phyloP scores from a whole-genome alignment of 2,113 vertebrate genomes.

The Chaenogobius annularis region DNA sequence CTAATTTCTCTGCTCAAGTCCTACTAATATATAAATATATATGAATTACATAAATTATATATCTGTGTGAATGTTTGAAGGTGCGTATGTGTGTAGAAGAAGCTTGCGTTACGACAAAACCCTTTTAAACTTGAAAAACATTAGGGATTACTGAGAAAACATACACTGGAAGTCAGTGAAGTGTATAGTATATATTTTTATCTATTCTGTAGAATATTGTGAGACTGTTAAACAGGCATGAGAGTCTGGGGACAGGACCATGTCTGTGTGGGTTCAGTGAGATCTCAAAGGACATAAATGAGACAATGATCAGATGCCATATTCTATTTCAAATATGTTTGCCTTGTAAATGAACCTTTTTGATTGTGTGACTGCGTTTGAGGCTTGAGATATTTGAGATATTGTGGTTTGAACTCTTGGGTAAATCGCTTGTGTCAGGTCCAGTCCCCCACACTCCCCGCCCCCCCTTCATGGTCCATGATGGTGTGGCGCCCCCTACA shows the following conservation, averaged over 20 bases:
- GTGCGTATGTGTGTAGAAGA: slow-evolving; percentile 47
- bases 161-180: slow-evolving; percentile 76
- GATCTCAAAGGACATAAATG: slow-evolving; percentile 44
- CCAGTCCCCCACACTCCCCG: slow-evolving; percentile 19
- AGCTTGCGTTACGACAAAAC: slow-evolving; percentile 59
- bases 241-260: slow-evolving; percentile 27
- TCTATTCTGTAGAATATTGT: slow-evolving; percentile 69
- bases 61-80: slow-evolving; percentile 2
- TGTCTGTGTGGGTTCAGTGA: slow-evolving; percentile 32
- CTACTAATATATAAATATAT: slow-evolving; percentile 54
- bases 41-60: slow-evolving; percentile 30
- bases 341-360: slow-evolving; percentile 69
- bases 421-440: slow-evolving; percentile 38
- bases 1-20: slow-evolving; percentile 64
- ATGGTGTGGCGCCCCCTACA: slow-evolving; percentile 21
- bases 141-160: slow-evolving; percentile 46
- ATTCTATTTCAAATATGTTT: slow-evolving; percentile 61
- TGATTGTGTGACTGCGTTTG: slow-evolving; percentile 49
- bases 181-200: slow-evolving; percentile 77
- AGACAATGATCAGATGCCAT: slow-evolving; percentile 62
- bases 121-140: slow-evolving; percentile 69
- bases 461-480: slow-evolving; percentile 39
- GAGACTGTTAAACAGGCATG: slow-evolving; percentile 68
- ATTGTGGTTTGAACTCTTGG: slow-evolving; percentile 43
- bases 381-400: slow-evolving; percentile 50